Percentiles rank a stretch among this genome's conserved stretches.
Evolutionary conservation across 1,140 invertebrate genomes (phyloP).

Genomic region (Achatina immaculata): DNA sequence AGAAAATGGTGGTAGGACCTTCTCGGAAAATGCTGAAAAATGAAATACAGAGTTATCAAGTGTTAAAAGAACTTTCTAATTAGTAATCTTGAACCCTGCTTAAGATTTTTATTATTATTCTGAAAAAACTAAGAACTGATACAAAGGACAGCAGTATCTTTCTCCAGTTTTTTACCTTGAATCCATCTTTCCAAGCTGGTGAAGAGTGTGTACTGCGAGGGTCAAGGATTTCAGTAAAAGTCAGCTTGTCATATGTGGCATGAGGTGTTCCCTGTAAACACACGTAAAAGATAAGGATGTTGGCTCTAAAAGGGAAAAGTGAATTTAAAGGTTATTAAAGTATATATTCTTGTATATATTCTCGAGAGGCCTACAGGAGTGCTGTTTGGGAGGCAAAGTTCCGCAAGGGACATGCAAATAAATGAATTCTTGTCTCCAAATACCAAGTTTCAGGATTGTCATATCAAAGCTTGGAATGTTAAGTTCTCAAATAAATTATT

Average conservation of each 20-base stretch:
- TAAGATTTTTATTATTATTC: background rate
- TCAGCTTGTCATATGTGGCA: conserved; percentile 67
- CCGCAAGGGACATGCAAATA: too few species aligned
- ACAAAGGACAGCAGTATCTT: too few species aligned
- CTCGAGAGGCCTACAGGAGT: too few species aligned
- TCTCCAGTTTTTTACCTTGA: conserved; percentile 52
- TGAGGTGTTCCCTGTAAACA: conserved; percentile 60
- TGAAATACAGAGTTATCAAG: background rate
- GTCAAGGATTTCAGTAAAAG: conserved; percentile 63
- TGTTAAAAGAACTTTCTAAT: conserved; percentile 14
- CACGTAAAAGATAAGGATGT: background rate
- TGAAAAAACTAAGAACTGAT: too few species aligned
- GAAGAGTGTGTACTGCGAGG: conserved; percentile 62
- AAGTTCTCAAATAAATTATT: too few species aligned
- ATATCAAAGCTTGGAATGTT: too few species aligned
- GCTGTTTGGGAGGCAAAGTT: too few species aligned
- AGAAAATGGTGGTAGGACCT: conserved; percentile 64
- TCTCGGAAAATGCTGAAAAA: conserved; percentile 62
- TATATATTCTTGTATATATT: too few species aligned
- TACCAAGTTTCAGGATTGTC: too few species aligned
- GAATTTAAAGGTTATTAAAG: too few species aligned
- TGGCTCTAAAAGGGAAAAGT: background rate
- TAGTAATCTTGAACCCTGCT: too few species aligned
- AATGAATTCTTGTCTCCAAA: too few species aligned
- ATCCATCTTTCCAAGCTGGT: conserved; percentile 67